Percentiles rank a stretch among this genome's conserved stretches.
phyloP scores from a whole-genome alignment of 2,888 invertebrate species.

The Drosophila suboccidentalis region DNA sequence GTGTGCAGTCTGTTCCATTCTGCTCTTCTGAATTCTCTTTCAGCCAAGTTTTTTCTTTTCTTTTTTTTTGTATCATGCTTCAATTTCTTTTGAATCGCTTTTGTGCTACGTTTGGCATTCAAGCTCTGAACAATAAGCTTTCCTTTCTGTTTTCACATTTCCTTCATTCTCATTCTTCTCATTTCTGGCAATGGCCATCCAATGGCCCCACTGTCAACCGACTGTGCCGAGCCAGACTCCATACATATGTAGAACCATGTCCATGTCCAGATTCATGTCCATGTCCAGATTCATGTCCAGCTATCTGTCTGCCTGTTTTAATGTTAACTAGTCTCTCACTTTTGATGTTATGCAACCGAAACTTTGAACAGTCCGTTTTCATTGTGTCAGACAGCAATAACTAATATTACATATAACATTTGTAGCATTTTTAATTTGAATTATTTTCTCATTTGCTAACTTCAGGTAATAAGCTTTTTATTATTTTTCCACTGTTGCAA shows the following conservation, averaged over 20 bases:
- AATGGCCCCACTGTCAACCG: neutral
- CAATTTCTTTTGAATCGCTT: conserved; percentile 66
- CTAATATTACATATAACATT: too few species aligned
- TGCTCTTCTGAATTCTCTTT: conserved; percentile 55
- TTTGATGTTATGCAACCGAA: neutral
- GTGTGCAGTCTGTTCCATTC: conserved; percentile 50
- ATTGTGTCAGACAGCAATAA: neutral
- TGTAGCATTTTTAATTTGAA: too few species aligned
- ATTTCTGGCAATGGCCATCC: neutral
- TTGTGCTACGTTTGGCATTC: conserved; percentile 66
- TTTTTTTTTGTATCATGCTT: conserved; percentile 50
- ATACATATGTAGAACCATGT: neutral
- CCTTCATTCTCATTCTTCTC: conserved; percentile 15
- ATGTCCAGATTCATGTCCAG: neutral
- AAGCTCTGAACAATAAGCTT: conserved; percentile 69
- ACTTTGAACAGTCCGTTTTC: neutral
- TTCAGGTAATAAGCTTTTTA: too few species aligned
- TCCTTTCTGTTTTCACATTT: conserved; percentile 44
- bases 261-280: neutral
- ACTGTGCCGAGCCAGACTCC: neutral
- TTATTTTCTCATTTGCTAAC: too few species aligned
- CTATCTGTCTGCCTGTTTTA: neutral
- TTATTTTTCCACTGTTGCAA: neutral
- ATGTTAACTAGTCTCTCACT: conserved; percentile 1
- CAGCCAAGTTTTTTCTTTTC: conserved; percentile 32